Evolutionary conservation across 2,888 invertebrate genomes (phyloP), one percentile per base, ranked within the genome.

Genomic region (Diadegma fenestrale): DNA sequence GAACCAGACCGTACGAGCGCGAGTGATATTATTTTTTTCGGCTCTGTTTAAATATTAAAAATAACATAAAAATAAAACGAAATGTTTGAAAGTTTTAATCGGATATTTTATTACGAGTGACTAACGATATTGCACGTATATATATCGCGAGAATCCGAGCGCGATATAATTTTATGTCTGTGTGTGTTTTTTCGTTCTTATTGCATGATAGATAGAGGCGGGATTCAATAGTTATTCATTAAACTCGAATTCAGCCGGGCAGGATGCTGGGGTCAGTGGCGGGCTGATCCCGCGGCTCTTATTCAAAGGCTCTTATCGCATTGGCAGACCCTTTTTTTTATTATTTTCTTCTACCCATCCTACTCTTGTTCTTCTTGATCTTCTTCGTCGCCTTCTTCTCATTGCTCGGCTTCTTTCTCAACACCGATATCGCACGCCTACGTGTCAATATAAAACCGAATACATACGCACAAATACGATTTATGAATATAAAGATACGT

Each of bases 181-280:
- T 79, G 19, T 45, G 41, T 79, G 37, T 54, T 72, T 85, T 76
- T 78, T 69, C 76, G 64, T 75, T 77, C 79, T 83, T 80, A 82
- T 80, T 87, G 75, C 48, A 64, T 51, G 84, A 77, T 72, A 84
- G 91, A 92, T 92, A 92, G 88, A 91, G 92, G 91, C 91, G 92
- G 91, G 91, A 93, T 93, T 93, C 92, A 93, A 93, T 93, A 93
- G 92, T 93, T 92, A 93, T 93, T 93, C 93, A 93, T 93, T 93
- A 93, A 92, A 92, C 90, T 90, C 91, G 92, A 92, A 92, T 93
- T 92, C 92, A 91, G 90, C 87, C 90, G 86, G 89, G 91, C 92
- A 92, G 93, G 93, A 93, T 92, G 92, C 92, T 88, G 90, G 91
- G 93, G 93, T 93, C 93, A 93, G 90, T 90, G 90, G 88, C 90